Percentiles rank a stretch among this genome's conserved stretches.
These are phyloP conservation scores for Caenorhabditis becei DNA, from an alignment of 2,888 invertebrate species.

Conservation along the genomic window DNA sequence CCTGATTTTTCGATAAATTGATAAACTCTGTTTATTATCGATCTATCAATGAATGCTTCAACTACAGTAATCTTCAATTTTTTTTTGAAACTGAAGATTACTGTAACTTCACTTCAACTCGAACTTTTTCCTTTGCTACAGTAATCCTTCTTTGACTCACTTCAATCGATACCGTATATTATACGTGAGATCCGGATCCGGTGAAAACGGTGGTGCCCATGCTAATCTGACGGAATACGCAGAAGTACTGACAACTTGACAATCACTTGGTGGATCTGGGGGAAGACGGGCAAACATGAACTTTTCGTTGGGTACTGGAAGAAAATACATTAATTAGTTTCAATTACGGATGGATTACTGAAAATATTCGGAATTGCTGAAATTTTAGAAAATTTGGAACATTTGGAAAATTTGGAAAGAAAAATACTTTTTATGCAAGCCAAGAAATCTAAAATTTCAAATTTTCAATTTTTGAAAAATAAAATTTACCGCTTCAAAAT, in stretches of 20 bases:
- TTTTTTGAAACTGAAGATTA: not conserved
- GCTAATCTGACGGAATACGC: slow-evolving; percentile 80
- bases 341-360: no score
- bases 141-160: slow-evolving; percentile 48
- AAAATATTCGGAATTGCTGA: no score
- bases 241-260: slow-evolving; percentile 80
- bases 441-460: no score
- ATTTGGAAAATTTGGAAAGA: no score
- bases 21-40: not conserved
- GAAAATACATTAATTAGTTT: no score
- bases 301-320: slow-evolving; percentile 79
- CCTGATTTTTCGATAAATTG: no score
- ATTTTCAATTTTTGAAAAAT: not conserved
- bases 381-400: not conserved
- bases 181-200: slow-evolving; percentile 73
- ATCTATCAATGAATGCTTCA: no score
- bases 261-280: slow-evolving; percentile 81
- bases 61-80: not conserved
- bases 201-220: slow-evolving; percentile 80
- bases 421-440: no score
- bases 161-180: slow-evolving; percentile 78
- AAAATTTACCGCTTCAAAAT: no score
- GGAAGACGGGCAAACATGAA: slow-evolving; percentile 81
- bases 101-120: not conserved
- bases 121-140: not conserved